Percentiles rank a stretch among this genome's conserved stretches.
phyloP scores from a whole-genome alignment of 2,888 invertebrate species.

The Lycocerus yunnanus region DNA sequence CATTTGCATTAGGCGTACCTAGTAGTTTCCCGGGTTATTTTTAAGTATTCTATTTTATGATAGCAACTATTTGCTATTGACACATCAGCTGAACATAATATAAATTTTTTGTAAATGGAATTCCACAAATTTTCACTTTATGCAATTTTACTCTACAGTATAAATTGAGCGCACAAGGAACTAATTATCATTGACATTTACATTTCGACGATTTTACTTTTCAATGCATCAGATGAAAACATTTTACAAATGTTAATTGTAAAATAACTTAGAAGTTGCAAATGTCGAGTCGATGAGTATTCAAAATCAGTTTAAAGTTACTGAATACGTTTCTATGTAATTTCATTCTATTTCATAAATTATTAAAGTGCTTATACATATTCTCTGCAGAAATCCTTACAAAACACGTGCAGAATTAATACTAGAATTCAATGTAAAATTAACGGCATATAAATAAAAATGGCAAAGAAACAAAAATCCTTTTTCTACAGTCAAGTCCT shows the following conservation, averaged over 20 bases:
- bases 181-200: conserved; percentile 24
- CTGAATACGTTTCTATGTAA: neutral
- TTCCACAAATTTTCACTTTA: conserved; percentile 2
- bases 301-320: neutral
- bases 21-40: neutral
- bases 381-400: neutral
- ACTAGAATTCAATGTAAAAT: neutral
- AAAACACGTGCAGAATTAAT: neutral
- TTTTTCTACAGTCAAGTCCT: neutral
- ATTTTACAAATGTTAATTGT: conserved; percentile 19
- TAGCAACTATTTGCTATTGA: neutral
- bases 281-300: neutral
- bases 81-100: neutral
- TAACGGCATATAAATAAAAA: neutral
- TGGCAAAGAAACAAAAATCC: neutral
- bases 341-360: neutral
- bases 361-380: neutral
- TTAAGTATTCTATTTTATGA: neutral
- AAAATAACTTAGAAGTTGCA: neutral
- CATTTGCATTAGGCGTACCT: conserved; percentile 12
- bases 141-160: conserved; percentile 13
- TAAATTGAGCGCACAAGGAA: conserved; percentile 13
- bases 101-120: neutral
- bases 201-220: conserved; percentile 15
- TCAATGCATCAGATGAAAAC: conserved; percentile 13